Percentiles rank a stretch among this genome's conserved stretches.
These are phyloP conservation scores for Rattus rattus DNA, from an alignment of 2,113 vertebrate species.

Conservation along the genomic window DNA sequence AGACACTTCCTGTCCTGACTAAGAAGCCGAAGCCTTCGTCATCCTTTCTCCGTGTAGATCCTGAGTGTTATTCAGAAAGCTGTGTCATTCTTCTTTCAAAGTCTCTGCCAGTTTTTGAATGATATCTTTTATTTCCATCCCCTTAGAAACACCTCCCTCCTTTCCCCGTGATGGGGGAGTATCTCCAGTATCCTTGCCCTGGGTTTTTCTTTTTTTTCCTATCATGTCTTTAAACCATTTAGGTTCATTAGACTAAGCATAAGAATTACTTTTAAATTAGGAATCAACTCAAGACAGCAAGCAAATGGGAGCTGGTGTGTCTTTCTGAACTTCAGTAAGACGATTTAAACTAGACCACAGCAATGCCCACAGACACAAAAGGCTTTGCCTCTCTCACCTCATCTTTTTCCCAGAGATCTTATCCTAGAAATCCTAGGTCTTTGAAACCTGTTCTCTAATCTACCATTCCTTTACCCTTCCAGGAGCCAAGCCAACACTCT, in stretches of 20 bases:
- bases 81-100: constrained; percentile 64
- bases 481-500: not conserved
- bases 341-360: not conserved
- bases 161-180: not conserved
- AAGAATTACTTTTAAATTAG: constrained; percentile 46
- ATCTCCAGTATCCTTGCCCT: not conserved
- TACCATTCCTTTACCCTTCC: not conserved
- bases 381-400: not conserved
- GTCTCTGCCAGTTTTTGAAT: constrained; percentile 61
- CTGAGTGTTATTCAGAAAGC: constrained; percentile 54
- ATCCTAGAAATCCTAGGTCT: not conserved
- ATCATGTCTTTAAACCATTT: not conserved
- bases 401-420: constrained; percentile 12
- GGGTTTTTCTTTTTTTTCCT: not conserved
- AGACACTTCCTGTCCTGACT: constrained; percentile 57
- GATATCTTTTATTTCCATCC: constrained; percentile 18
- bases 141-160: not conserved
- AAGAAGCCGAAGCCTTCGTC: constrained; percentile 31
- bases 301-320: not conserved
- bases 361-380: not conserved
- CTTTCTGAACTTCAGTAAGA: not conserved
- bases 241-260: not conserved
- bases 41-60: not conserved
- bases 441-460: not conserved
- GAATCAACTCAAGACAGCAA: not conserved